Percentiles rank a stretch among this genome's conserved stretches.
Conservation (phyloP, 2,113 vertebrate genomes). For the Halcyon senegalensis region DNA sequence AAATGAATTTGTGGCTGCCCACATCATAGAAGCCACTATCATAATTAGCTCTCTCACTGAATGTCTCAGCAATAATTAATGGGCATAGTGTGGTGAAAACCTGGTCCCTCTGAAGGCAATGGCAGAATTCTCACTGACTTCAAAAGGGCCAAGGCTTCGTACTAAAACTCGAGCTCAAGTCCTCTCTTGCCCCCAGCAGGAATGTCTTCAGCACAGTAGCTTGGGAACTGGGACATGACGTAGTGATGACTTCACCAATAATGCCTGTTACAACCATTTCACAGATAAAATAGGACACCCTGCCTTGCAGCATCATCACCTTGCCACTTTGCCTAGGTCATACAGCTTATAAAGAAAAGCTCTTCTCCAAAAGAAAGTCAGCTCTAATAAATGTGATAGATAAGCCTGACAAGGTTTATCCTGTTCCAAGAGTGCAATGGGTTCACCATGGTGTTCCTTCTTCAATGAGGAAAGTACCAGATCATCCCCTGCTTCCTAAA, state of each 20-base stretch:
- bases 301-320: neutral
- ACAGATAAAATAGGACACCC: neutral
- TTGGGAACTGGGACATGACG: neutral
- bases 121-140: conserved; percentile 20
- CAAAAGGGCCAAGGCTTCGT: conserved; percentile 10
- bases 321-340: neutral
- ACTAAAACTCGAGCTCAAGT: conserved; percentile 19
- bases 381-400: neutral
- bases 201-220: neutral
- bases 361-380: neutral
- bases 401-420: neutral
- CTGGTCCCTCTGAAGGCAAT: neutral
- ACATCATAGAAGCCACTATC: conserved; percentile 45
- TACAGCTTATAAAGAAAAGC: neutral
- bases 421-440: neutral
- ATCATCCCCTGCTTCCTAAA: neutral
- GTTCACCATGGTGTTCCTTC: fast-evolving
- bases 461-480: neutral
- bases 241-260: neutral
- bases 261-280: neutral
- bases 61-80: conserved; percentile 31
- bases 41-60: neutral
- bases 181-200: neutral
- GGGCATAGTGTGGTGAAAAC: neutral
- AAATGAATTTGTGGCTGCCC: conserved; percentile 42